These are phyloP conservation scores for Balaeniceps rex DNA, from an alignment of 2,113 vertebrate genomes.

Conservation along the genomic window DNA sequence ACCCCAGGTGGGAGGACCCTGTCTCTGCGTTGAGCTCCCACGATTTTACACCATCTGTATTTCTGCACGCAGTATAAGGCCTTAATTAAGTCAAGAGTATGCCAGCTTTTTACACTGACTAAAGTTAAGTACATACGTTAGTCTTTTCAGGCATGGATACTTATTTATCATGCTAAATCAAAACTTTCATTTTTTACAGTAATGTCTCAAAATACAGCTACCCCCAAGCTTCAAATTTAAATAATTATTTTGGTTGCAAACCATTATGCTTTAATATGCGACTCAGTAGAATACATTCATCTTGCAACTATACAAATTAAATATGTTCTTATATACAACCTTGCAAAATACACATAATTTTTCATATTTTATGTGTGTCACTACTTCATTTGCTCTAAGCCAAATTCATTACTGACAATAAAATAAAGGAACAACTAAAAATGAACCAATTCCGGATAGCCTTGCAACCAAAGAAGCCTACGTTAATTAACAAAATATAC, in stretches of 20 bases:
- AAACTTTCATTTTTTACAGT: background rate
- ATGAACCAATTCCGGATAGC: background rate
- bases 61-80: background rate
- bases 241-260: background rate
- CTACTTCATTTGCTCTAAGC: background rate
- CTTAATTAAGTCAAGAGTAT: background rate
- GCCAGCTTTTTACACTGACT: background rate
- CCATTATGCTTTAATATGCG: background rate
- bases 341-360: background rate
- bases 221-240: background rate
- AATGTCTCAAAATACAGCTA: background rate
- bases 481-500: background rate
- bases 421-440: background rate
- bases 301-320: background rate
- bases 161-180: background rate
- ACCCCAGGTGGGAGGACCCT: background rate
- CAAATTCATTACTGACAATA: background rate
- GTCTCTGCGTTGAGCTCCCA: fast-evolving
- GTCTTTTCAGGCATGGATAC: background rate
- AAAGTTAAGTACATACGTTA: background rate
- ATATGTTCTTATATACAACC: background rate
- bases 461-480: background rate
- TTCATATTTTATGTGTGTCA: background rate
- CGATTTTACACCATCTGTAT: background rate
- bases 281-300: background rate